Evolutionary conservation across 2,797 vertebrate species (phyloP).

Genomic region (Capromys pilorides): DNA sequence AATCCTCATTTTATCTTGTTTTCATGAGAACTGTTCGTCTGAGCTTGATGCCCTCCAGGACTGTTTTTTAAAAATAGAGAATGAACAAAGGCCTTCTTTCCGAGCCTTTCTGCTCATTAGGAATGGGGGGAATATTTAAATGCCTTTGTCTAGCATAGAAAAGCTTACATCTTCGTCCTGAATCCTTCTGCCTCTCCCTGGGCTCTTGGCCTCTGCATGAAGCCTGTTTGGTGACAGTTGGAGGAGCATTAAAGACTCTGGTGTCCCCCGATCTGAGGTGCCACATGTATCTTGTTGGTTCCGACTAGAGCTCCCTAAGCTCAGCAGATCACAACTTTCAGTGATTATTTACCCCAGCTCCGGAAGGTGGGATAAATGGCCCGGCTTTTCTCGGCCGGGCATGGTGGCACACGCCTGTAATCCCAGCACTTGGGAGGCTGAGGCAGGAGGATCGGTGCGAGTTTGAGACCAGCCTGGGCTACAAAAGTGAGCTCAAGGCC

Average conservation of each 20-base stretch:
- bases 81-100: constrained; percentile 53
- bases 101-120: background rate
- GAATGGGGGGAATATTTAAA: background rate
- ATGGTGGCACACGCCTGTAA: too few species aligned
- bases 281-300: background rate
- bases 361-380: constrained; percentile 36
- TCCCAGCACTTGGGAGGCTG: too few species aligned
- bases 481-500: too few species aligned
- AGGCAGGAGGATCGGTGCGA: too few species aligned
- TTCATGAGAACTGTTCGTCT: constrained; percentile 40
- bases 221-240: constrained; percentile 10
- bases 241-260: background rate
- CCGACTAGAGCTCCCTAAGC: background rate
- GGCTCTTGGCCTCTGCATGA: background rate
- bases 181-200: background rate
- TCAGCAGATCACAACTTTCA: background rate
- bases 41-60: background rate
- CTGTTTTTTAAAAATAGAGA: background rate
- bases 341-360: constrained; percentile 2
- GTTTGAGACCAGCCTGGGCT: too few species aligned
- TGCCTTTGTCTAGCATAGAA: constrained; percentile 36
- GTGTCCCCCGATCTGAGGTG: background rate
- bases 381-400: too few species aligned
- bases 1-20: background rate
- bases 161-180: background rate